A percentile compares a stretch with the other conserved stretches of the same genome.
Evolutionary conservation across 2,797 vertebrate genomes (phyloP).

Genomic region (Phoxinus dragarum): DNA sequence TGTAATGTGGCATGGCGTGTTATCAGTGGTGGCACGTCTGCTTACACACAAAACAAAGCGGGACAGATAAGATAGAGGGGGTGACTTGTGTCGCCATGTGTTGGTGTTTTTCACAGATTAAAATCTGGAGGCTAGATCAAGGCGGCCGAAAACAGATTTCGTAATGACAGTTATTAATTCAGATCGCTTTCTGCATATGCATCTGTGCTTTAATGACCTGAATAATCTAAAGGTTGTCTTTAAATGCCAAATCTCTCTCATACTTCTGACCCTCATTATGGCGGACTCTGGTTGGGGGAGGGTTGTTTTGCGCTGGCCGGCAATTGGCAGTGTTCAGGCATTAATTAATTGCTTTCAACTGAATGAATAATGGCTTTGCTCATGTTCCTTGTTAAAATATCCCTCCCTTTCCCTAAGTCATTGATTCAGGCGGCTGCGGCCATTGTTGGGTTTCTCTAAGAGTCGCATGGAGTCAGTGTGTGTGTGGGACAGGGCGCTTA

Average conservation of each 20-base stretch:
- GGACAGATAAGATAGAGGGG: constrained; percentile 22
- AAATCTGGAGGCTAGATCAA: constrained; percentile 9
- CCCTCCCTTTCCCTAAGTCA: constrained; percentile 48
- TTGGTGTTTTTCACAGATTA: constrained; percentile 25
- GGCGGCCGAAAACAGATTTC: background rate
- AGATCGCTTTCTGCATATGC: background rate
- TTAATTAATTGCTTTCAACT: constrained; percentile 60
- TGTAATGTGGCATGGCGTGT: constrained; percentile 20
- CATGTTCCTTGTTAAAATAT: constrained; percentile 56
- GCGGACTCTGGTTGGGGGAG: constrained; percentile 2
- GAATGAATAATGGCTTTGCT: constrained; percentile 61
- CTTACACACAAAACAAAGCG: constrained; percentile 46
- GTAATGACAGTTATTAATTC: background rate
- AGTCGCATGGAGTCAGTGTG: constrained; percentile 30
- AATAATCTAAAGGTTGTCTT: constrained; percentile 27
- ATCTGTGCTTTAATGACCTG: background rate
- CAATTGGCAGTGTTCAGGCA: constrained; percentile 52
- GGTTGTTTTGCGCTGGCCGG: constrained; percentile 35
- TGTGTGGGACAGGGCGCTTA: constrained; percentile 5
- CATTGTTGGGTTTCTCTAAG: constrained; percentile 52
- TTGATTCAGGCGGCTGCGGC: constrained; percentile 51
- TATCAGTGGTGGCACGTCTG: constrained; percentile 54
- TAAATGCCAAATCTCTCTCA: constrained; percentile 22
- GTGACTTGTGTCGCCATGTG: constrained; percentile 31
- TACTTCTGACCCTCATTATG: constrained; percentile 20